Evolutionary conservation across 2,888 invertebrate genomes (phyloP), one percentile per base, ranked within the genome.

Genomic region (Tethea ocularis): DNA sequence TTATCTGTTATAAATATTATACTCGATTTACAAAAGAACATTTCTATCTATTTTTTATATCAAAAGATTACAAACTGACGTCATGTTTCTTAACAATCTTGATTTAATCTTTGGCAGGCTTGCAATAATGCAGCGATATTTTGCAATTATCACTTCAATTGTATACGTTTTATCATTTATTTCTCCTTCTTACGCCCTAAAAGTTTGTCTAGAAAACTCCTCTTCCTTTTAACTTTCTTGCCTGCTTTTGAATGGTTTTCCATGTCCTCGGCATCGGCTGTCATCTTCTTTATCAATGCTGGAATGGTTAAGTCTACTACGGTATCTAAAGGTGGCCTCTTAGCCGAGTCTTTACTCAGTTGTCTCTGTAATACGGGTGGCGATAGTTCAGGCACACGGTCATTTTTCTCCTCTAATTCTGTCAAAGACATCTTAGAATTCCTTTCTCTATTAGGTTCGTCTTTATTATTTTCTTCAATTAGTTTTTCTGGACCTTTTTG

Each of bases 201-300:
- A 53, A 93, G 83, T 77, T 93, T 93, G 69, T 93, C 92, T 60
- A 93, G 68, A 74, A 93, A 92, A 83, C 92, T 93, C 63, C 92
- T 80, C 87, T 91, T 93, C 76, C 91, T 82, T 72, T 93, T 93
- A 8, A 93, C 87, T 74, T 92, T 93, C 66, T 86, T 91, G 22
- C 77, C 75, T 53, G 76, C 78, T 60, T 81, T 84, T 59, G 77
- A 82, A 60, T 85, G 79, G 58, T 73, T 84, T 67, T 89, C 89
- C 66, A 87, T 70, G 61, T 78, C 80, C 10, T 91, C 88, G 17
- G 78, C 90, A 61, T 93, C 91, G 3, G 69, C 75, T 46, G 83
- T 86, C 78, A 93, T 92, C 71, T 91, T 91, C 58, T 91, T 78
- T 74, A 93, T 78, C 69, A 93, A 79, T 57, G 75, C 86, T 76